A percentile compares a stretch with the other conserved stretches of the same genome.
Evolutionary conservation across 2,113 vertebrate genomes (phyloP).

Genomic region (Pandion haliaetus): DNA sequence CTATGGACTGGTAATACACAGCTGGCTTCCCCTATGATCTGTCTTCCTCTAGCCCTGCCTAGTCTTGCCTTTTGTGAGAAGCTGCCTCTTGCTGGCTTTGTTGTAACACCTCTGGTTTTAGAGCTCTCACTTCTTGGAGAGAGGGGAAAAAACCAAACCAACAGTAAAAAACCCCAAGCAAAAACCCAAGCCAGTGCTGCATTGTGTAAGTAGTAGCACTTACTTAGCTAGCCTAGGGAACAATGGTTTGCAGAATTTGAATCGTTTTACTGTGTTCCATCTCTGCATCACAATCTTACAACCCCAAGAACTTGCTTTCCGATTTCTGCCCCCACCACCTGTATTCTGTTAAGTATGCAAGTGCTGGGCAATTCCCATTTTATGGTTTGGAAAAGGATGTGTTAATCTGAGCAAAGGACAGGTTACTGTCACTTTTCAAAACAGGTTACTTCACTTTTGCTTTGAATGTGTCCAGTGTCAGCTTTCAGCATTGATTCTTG

Average conservation of each 20-base stretch:
- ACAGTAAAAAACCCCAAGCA: not conserved
- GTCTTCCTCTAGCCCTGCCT: not conserved
- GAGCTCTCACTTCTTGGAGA: not conserved
- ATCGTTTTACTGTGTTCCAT: not conserved
- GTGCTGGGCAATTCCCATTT: not conserved
- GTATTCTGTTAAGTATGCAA: not conserved
- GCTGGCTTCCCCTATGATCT: not conserved
- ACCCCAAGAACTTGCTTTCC: not conserved
- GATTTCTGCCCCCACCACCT: not conserved
- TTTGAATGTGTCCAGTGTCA: not conserved
- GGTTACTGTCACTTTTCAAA: not conserved
- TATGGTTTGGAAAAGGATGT: not conserved
- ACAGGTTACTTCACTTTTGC: not conserved
- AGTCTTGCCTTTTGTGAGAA: not conserved
- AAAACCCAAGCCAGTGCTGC: not conserved
- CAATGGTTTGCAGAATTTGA: not conserved
- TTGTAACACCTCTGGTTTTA: not conserved
- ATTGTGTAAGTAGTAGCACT: not conserved
- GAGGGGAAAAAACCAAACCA: not conserved
- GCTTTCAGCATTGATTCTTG: not conserved
- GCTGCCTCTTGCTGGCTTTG: not conserved
- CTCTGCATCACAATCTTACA: not conserved
- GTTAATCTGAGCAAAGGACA: not conserved
- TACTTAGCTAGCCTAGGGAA: not conserved
- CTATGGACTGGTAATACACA: not conserved